Percentiles rank a stretch among this genome's conserved stretches.
These are phyloP conservation scores for Lepidocyrtinus sp. DNA, from an alignment of 2,888 invertebrate species.

Conservation along the genomic window DNA sequence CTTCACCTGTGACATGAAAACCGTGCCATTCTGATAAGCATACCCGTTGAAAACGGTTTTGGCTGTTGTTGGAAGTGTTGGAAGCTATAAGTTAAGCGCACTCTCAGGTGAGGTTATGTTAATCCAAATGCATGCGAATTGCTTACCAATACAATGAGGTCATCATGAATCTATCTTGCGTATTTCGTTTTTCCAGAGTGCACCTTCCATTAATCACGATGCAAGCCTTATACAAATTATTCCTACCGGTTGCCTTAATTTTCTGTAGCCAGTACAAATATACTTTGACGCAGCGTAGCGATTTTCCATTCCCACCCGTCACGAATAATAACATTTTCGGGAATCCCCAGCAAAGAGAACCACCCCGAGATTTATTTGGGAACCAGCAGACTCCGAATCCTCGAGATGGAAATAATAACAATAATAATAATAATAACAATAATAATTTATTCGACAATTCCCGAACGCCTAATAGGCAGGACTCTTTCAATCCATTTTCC, in stretches of 20 bases:
- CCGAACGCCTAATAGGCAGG: conserved; percentile 47
- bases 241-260: conserved; percentile 1
- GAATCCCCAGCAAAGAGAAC: conserved; percentile 49
- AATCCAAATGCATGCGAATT: too few relatives aligned
- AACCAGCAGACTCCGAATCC: conserved; percentile 41
- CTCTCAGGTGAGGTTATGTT: too few relatives aligned
- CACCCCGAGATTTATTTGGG: conserved; percentile 41
- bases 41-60: neutral
- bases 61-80: neutral
- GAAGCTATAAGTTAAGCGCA: too few relatives aligned
- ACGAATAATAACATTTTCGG: conserved; percentile 58
- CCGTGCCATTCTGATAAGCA: neutral
- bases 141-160: neutral
- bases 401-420: neutral
- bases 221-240: neutral
- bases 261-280: neutral
- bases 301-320: conserved; percentile 47
- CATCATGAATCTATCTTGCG: neutral
- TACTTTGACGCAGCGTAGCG: conserved; percentile 19
- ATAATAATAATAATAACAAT: conserved; percentile 28
- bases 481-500: conserved; percentile 56
- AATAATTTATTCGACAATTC: conserved; percentile 41
- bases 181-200: neutral
- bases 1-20: neutral
- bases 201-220: neutral